Base-by-base conservation (phyloP, 2,113 vertebrate genomes). In the Bothrops jararaca region DNA sequence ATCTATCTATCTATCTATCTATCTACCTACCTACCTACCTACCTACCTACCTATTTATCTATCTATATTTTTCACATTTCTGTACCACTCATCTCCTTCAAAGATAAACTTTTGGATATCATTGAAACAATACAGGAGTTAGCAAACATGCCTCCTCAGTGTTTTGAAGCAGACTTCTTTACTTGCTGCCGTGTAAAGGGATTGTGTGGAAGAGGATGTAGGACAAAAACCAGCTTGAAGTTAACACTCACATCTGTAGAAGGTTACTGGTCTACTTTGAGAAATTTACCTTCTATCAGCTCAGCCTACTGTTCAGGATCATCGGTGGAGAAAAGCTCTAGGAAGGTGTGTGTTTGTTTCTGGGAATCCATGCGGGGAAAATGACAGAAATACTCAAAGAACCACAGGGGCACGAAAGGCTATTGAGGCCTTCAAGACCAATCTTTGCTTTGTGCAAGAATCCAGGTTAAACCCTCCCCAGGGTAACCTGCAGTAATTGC, bases 21-120 rank as follows among this genome's bases (percentile, higher is more conserved):
- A 45, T 6, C 54, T 9, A 24, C 3, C 57, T 3, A 24, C 1
- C 57, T 3, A 24, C 2, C 57, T 3, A 26, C 0, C 57, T 1
- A 9, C 8, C 57, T 9, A 58, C 3, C 23, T 26, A 58, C 8
- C 23, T 26, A 58, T 58, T 26, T 60, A 29, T 64, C 26, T 12
- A 29, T 64, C 22, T 57, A 29, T 29, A 64, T 64, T 29, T 64
- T 64, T 64, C 26, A 64, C 10, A 12, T 64, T 64, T 64, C 58
- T 29, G 0, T 29, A 29, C 26, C 58, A 64, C 26, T 64, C 26
- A 29, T 64, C 26, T 64, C 11, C 11, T 64, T 64, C 58, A 29
- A 64, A 29, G 58, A 64, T n/a, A 29, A 74, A 74, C 1, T 74
- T 39, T 39, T 20, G n/a, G 69, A 8, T 34, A 39, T 74, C 69